A percentile compares a stretch with the other conserved stretches of the same genome.
phyloP scores from a whole-genome alignment of 1,140 invertebrate genomes.

The Heliconius eleuchia region DNA sequence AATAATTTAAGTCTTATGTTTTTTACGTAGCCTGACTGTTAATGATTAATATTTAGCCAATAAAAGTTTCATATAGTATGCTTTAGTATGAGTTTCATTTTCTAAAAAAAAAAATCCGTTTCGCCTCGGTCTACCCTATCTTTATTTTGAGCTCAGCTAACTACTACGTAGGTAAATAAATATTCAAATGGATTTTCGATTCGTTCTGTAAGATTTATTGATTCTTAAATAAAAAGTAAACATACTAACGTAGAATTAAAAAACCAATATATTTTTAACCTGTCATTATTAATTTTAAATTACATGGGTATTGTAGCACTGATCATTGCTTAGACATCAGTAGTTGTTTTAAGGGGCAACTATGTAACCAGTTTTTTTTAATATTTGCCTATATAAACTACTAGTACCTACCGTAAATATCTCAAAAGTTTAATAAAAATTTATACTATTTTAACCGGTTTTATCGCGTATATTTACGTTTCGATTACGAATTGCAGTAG shows the following conservation, averaged over 20 bases:
- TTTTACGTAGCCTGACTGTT: no score
- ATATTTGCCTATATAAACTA: neutral
- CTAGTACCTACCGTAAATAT: no score
- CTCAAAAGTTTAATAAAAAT: no score
- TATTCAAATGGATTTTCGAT: constrained; percentile 31
- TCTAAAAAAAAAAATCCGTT: no score
- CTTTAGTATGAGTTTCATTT: no score
- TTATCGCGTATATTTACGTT: no score
- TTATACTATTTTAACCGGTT: no score
- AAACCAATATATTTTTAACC: constrained; percentile 21
- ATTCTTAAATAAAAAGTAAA: constrained; percentile 31
- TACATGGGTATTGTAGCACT: constrained; percentile 18
- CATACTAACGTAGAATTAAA: constrained; percentile 15
- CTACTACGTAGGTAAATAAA: constrained; percentile 19
- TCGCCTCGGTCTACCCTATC: no score
- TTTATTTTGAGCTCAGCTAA: constrained; percentile 22
- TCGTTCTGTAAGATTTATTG: constrained; percentile 30
- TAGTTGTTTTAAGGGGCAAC: neutral
- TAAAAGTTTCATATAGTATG: no score
- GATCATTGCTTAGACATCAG: neutral
- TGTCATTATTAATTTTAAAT: constrained; percentile 31
- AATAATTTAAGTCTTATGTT: no score
- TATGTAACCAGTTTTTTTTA: neutral
- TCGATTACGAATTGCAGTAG: no score
- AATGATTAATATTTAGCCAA: no score